phyloP scores from a whole-genome alignment of 2,113 vertebrate genomes.

The Lamprotornis superbus region DNA sequence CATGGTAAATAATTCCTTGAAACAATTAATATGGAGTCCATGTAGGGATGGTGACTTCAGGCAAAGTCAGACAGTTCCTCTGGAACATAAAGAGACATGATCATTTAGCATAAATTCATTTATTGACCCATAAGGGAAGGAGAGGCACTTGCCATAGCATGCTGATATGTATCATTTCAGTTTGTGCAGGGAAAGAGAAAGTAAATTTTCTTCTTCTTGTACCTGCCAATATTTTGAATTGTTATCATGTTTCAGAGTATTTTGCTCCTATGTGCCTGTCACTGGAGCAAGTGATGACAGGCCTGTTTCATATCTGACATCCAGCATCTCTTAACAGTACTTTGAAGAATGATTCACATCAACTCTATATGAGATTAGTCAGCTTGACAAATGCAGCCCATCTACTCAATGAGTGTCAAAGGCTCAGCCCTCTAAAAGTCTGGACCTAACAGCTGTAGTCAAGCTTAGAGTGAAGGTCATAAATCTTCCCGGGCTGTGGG shows the following conservation, averaged over 20 bases:
- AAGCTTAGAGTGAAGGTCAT: not conserved
- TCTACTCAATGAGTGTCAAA: not conserved
- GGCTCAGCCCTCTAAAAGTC: not conserved
- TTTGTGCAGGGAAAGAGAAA: not conserved
- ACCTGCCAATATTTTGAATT: not conserved
- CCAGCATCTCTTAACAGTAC: not conserved
- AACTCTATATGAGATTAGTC: not conserved
- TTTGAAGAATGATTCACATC: conserved; percentile 25
- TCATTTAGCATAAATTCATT: not conserved
- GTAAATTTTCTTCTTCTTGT: not conserved
- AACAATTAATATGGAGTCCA: not conserved
- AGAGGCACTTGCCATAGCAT: not conserved
- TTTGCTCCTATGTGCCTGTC: not conserved
- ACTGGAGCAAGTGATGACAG: not conserved
- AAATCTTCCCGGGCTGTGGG: not conserved
- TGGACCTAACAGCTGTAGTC: not conserved
- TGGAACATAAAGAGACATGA: not conserved
- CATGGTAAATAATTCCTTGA: not conserved
- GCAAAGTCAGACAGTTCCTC: not conserved
- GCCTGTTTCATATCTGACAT: not conserved
- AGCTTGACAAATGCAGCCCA: not conserved
- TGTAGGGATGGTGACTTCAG: not conserved
- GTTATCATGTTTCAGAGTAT: not conserved
- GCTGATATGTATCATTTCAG: not conserved
- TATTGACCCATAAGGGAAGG: not conserved